phyloP scores from a whole-genome alignment of 2,888 invertebrate genomes.

The Tenthredo amoena region DNA sequence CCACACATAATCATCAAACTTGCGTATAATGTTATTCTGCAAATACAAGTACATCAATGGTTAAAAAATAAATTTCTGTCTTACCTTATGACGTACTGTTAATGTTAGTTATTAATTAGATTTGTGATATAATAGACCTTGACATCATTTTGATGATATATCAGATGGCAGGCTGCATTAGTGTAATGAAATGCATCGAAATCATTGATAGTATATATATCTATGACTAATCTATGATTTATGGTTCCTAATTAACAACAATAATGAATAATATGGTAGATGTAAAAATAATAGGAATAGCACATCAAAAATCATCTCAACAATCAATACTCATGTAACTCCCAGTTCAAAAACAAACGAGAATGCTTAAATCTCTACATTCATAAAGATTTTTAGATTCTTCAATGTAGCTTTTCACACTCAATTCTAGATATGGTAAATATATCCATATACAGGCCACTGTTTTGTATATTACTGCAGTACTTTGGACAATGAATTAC shows the following conservation, averaged over 20 bases:
- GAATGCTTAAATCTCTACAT: not conserved
- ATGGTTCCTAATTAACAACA: too few relatives aligned
- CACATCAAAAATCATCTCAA: too few relatives aligned
- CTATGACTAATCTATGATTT: not conserved
- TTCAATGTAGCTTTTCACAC: not conserved
- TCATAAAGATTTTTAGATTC: not conserved
- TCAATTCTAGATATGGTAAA: not conserved
- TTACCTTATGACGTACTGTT: not conserved
- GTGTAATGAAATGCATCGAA: not conserved
- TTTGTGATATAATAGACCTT: not conserved
- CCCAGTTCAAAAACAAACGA: not conserved
- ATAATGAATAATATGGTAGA: too few relatives aligned
- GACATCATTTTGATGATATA: not conserved
- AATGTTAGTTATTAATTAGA: conserved; percentile 10
- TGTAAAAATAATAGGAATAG: too few relatives aligned
- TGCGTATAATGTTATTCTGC: not conserved
- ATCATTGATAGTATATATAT: not conserved
- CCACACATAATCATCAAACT: not conserved
- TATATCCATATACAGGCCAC: not conserved
- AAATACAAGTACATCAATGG: not conserved
- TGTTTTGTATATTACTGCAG: not conserved
- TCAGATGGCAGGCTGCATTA: not conserved
- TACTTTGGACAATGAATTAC: not conserved
- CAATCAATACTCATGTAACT: not conserved
- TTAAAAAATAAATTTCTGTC: not conserved